These are phyloP conservation scores for Carpatolechia fugitivella DNA, from an alignment of 2,888 invertebrate species.

Conservation along the genomic window DNA sequence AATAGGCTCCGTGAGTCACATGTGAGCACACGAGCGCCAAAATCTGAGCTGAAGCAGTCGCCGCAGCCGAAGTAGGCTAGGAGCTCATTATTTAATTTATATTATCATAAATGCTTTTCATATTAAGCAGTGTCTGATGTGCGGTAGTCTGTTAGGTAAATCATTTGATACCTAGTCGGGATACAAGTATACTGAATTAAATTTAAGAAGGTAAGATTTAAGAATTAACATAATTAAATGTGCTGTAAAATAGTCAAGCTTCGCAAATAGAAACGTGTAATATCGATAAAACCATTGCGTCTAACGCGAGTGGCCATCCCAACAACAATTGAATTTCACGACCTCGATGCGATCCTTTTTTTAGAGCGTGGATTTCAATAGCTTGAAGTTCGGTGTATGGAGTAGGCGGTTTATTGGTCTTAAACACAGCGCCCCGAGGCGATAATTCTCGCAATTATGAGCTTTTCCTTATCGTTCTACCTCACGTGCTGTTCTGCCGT, in stretches of 20 bases:
- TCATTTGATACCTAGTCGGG: too few relatives aligned
- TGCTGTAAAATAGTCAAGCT: background rate
- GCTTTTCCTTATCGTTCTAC: slow-evolving; percentile 12
- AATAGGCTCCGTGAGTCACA: too few relatives aligned
- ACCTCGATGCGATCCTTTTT: background rate
- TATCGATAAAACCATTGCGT: background rate
- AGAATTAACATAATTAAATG: too few relatives aligned
- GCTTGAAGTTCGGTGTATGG: slow-evolving; percentile 4
- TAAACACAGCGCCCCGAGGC: slow-evolving; percentile 15
- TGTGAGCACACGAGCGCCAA: too few relatives aligned
- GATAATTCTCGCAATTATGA: slow-evolving; percentile 13
- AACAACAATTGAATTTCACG: background rate
- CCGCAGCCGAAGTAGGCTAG: too few relatives aligned
- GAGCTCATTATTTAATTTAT: too few relatives aligned
- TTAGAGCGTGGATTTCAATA: background rate
- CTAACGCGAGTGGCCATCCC: background rate
- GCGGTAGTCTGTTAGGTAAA: too few relatives aligned
- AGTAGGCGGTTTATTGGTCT: slow-evolving; percentile 17
- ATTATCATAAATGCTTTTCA: too few relatives aligned
- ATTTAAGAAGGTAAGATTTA: too few relatives aligned
- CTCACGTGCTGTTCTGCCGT: slow-evolving; percentile 6
- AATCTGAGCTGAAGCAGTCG: too few relatives aligned
- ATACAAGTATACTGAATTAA: too few relatives aligned
- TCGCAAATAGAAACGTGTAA: background rate
- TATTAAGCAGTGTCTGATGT: too few relatives aligned